Conservation (phyloP, 2,113 vertebrate genomes). For the Acrocephalus arundinaceus region DNA sequence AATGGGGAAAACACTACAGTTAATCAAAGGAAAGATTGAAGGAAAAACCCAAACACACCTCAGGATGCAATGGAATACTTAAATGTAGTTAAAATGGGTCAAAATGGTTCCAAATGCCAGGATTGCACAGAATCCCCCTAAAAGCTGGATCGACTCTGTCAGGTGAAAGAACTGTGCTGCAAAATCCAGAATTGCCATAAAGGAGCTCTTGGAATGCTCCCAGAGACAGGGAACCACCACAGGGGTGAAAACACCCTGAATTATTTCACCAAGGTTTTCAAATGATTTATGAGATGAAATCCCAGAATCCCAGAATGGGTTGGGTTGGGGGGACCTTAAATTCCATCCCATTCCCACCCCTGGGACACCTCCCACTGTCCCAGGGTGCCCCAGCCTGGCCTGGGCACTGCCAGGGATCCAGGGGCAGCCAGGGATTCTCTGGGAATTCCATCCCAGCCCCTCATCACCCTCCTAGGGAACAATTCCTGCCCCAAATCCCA, state of each 20-base stretch:
- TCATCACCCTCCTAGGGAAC: neutral
- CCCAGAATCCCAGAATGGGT: too few relatives aligned
- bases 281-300: neutral
- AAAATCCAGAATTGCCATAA: neutral
- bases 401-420: neutral
- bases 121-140: neutral
- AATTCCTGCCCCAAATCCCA: neutral
- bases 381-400: neutral
- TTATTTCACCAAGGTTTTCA: neutral
- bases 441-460: neutral
- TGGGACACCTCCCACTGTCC: neutral
- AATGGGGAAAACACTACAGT: neutral
- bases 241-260: neutral
- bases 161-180: neutral
- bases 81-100: rapidly evolving
- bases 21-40: neutral
- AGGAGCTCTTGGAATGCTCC: neutral
- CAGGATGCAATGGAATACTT: neutral
- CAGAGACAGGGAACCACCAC: neutral
- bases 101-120: neutral
- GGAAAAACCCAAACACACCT: rapidly evolving
- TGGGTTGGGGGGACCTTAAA: rapidly evolving
- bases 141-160: rapidly evolving
- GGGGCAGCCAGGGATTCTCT: neutral
- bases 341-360: rapidly evolving